Evolutionary conservation across 2,888 invertebrate species (phyloP).

Genomic region (Ischnus inquisitorius): DNA sequence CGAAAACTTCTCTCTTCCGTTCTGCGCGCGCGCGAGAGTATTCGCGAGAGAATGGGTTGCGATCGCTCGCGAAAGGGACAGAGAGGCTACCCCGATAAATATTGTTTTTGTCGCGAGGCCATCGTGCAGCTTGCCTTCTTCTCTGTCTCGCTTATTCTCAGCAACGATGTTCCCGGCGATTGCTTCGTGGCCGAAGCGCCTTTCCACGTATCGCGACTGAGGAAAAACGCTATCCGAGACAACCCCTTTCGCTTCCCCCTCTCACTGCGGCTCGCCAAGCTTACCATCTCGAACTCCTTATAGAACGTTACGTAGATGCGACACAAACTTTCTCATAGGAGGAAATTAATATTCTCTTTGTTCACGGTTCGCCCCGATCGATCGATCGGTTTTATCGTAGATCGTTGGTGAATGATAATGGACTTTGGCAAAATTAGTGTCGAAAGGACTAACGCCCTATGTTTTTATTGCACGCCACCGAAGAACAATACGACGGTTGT

Average conservation of each 20-base stretch:
- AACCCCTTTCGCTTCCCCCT: constrained; percentile 46
- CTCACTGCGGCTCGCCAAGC: constrained; percentile 19
- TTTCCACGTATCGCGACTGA: constrained; percentile 77
- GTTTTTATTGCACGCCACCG: not conserved
- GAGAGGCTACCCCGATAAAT: constrained; percentile 78
- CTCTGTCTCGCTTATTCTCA: constrained; percentile 26
- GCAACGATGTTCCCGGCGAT: constrained; percentile 43
- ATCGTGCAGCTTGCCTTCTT: constrained; percentile 63
- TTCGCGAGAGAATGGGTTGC: constrained; percentile 42
- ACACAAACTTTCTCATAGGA: not conserved
- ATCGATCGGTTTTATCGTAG: constrained; percentile 57
- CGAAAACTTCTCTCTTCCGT: constrained; percentile 38
- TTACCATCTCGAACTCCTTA: constrained; percentile 58
- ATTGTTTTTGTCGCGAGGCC: constrained; percentile 78
- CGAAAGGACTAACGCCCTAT: constrained; percentile 13
- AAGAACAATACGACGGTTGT: not conserved
- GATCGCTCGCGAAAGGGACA: constrained; percentile 58
- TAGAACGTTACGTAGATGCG: constrained; percentile 21
- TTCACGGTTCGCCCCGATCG: constrained; percentile 20
- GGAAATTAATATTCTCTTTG: constrained; percentile 41
- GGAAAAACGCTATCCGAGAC: constrained; percentile 70
- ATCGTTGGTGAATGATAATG: constrained; percentile 14
- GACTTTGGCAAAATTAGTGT: constrained; percentile 46
- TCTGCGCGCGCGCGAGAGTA: constrained; percentile 35
- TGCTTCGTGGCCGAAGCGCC: constrained; percentile 67